Evolutionary conservation across 2,888 invertebrate genomes (phyloP).

Genomic region (Dryobotodes eremita): DNA sequence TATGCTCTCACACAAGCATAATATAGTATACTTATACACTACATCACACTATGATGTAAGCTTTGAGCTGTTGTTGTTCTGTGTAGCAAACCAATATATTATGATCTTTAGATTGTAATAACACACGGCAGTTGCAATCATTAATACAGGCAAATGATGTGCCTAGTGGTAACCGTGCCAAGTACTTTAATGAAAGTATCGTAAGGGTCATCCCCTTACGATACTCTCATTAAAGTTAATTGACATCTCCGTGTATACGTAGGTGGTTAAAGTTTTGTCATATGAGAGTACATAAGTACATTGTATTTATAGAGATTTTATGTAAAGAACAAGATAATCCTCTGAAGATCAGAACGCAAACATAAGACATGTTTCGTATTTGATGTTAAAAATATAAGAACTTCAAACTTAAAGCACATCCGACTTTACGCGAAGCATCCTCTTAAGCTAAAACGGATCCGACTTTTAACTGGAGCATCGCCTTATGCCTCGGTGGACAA

Average conservation of each 20-base stretch:
- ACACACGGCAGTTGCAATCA: neutral
- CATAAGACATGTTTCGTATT: neutral
- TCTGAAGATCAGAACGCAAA: neutral
- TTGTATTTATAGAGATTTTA: neutral
- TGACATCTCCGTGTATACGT: neutral
- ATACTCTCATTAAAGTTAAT: too few relatives aligned
- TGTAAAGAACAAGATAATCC: neutral
- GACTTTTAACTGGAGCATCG: constrained; percentile 62
- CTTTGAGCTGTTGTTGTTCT: neutral
- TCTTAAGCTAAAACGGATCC: constrained; percentile 51
- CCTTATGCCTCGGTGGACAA: constrained; percentile 60
- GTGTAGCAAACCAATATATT: neutral
- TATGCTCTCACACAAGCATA: too few relatives aligned
- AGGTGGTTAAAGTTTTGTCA: neutral
- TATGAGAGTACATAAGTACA: neutral
- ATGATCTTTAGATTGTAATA: neutral
- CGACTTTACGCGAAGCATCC: constrained; percentile 14
- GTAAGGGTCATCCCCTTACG: too few relatives aligned
- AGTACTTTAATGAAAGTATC: too few relatives aligned
- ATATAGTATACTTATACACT: too few relatives aligned
- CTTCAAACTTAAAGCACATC: constrained; percentile 19
- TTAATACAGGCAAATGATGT: neutral
- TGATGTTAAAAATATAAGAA: constrained; percentile 18
- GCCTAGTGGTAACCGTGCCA: too few relatives aligned
- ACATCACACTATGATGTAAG: neutral